Evolutionary conservation across 1,140 invertebrate species (phyloP), one percentile per base, ranked within the genome.

Genomic region (Spodoptera litura): DNA sequence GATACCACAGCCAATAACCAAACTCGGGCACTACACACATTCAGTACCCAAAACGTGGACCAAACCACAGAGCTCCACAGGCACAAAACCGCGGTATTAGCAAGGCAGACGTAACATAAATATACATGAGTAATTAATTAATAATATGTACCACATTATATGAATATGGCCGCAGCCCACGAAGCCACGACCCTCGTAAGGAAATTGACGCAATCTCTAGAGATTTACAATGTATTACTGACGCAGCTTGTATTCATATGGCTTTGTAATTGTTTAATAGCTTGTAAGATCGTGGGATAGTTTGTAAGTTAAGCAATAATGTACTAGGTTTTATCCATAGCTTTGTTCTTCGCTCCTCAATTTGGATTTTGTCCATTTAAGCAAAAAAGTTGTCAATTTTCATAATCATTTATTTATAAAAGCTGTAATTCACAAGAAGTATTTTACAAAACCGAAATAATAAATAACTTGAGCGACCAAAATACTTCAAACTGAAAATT

Each of bases 111-210:
- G 4, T 15, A 31, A 27, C 25, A 68, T 66, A 51, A 52, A 66
- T 52, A 66, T 12, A 51, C 61, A 68, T 68, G 49, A 27, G 31
- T 38, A 62, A n/a, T 49, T 66, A 25, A 66, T 52, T 68, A 68
- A 52, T 68, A 68, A 52, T 20, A 25, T 13, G 49, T 38, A 44
- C 12, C 38, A 64, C 10, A 3, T 20, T 9, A 66, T 11, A 11
- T 20, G 44, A 68, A 13, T 27, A n/a, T 68, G 64, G 52, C 64
- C 64, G 49, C 64, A 68, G 13, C 3, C 44, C 64, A 8, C 20
- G 3, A 6, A 10, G 25, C 49, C 12, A 49, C 12, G 49, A 10
- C 4, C 15, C 25, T 0, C 2, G 12, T 13, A 11, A 20, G 25
- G 49, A 68, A 68, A 52, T 52, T 49, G 6, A 52, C 44, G 12